These are phyloP conservation scores for Ptilonorhynchus violaceus DNA, from an alignment of 2,113 vertebrate genomes.

Conservation along the genomic window DNA sequence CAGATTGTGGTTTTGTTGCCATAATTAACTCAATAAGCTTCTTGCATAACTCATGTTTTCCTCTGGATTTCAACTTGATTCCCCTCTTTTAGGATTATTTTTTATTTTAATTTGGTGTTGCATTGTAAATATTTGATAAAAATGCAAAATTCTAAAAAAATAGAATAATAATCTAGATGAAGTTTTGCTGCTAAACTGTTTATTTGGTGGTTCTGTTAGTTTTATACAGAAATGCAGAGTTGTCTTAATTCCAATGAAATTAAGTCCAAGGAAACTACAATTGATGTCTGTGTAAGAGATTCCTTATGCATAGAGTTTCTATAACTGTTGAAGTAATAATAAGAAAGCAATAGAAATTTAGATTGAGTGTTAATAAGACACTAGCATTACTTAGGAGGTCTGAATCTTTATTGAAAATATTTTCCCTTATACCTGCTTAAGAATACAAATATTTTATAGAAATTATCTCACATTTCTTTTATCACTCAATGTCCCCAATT, in stretches of 20 bases:
- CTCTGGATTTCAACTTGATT: neutral
- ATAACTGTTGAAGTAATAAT: neutral
- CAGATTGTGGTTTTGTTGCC: neutral
- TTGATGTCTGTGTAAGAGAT: neutral
- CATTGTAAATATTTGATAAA: neutral
- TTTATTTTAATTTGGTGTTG: neutral
- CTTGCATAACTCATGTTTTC: neutral
- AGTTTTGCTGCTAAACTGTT: neutral
- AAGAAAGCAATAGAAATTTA: neutral
- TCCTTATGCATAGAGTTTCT: neutral
- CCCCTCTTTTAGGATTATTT: neutral
- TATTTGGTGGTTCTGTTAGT: neutral
- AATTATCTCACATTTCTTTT: neutral
- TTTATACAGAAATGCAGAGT: neutral
- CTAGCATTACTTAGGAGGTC: neutral
- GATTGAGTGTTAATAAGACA: neutral
- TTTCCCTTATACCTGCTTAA: neutral
- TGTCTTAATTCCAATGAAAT: neutral
- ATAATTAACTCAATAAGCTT: neutral
- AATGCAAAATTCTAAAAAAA: neutral
- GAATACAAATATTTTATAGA: neutral
- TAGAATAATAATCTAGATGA: neutral
- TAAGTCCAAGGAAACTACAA: neutral
- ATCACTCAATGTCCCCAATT: neutral
- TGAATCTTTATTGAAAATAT: neutral